Evolutionary conservation across 2,113 vertebrate genomes (phyloP).

Genomic region (Pan troglodytes): NHGRI_mPanTro3-v2.1_pri NC_072417.2:19921001-19921500

Average conservation of each 20-base stretch:
- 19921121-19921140: no score
- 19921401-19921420: neutral
- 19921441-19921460: slow-evolving; percentile 5
- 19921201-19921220: slow-evolving; percentile 80
- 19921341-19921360: neutral
- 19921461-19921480: slow-evolving; percentile 17
- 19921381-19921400: neutral
- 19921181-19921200: slow-evolving; percentile 7
- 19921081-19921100: no score
- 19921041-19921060: no score
- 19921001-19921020: no score
- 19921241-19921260: slow-evolving; percentile 52
- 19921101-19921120: no score
- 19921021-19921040: no score
- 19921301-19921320: neutral
- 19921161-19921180: neutral
- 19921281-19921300: neutral
- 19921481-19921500: slow-evolving; percentile 36
- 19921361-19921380: neutral
- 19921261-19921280: neutral
- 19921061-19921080: no score
- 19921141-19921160: neutral
- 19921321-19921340: neutral
- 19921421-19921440: slow-evolving; percentile 21
- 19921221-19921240: neutral